phyloP scores from a whole-genome alignment of 2,888 invertebrate genomes.

The Hyposoter didymator region DNA sequence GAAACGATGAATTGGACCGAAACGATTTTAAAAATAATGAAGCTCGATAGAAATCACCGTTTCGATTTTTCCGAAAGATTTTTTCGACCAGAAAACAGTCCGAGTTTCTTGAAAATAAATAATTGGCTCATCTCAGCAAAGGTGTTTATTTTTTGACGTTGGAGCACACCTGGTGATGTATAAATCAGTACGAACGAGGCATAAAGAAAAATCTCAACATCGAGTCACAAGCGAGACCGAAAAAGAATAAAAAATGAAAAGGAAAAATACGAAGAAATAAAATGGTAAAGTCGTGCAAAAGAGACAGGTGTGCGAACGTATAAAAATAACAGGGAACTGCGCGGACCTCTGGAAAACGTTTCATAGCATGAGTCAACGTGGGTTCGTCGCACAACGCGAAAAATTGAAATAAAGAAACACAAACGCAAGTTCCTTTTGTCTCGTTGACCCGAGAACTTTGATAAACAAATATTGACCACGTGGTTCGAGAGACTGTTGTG shows the following conservation, averaged over 20 bases:
- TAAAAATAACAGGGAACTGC: not conserved
- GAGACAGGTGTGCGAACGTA: slow-evolving; percentile 32
- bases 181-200: slow-evolving; percentile 36
- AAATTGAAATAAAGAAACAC: not conserved
- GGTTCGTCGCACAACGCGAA: slow-evolving; percentile 2
- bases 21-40: too few relatives aligned
- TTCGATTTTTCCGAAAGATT: not conserved
- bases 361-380: not conserved
- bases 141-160: not conserved
- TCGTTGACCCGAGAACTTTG: slow-evolving; percentile 23
- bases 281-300: not conserved
- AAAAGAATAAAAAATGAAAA: not conserved
- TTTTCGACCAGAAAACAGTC: not conserved
- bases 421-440: slow-evolving; percentile 13
- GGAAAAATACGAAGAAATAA: not conserved
- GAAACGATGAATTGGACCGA: too few relatives aligned
- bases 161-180: slow-evolving; percentile 29
- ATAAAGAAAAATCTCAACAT: not conserved
- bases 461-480: slow-evolving; percentile 47
- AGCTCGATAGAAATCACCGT: too few relatives aligned
- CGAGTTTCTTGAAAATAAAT: not conserved
- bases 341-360: slow-evolving; percentile 11
- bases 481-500: not conserved
- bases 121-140: not conserved
- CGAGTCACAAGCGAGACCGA: not conserved